phyloP scores from a whole-genome alignment of 2,797 vertebrate genomes.

The Margarornis squamiger region DNA sequence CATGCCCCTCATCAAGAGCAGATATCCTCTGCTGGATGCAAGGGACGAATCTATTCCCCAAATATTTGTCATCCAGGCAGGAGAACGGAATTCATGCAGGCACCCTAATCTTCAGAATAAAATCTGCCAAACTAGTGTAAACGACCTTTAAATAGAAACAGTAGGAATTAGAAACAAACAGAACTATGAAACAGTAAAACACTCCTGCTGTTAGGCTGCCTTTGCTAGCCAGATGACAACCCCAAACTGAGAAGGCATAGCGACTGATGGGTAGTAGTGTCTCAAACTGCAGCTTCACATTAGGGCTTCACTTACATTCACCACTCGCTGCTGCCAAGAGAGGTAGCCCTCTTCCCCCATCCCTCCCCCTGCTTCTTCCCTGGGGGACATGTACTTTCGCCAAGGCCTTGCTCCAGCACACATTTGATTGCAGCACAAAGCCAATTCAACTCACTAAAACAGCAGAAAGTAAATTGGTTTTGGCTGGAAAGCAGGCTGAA shows the following conservation, averaged over 20 bases:
- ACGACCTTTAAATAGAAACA: not conserved
- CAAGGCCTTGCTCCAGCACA: slow-evolving; percentile 18
- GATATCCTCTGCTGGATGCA: not conserved
- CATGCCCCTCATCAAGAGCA: not conserved
- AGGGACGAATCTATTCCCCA: not conserved
- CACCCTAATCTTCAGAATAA: not conserved
- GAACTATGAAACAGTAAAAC: not conserved
- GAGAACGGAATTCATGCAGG: not conserved
- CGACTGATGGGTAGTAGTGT: not conserved
- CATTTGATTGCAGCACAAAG: slow-evolving; percentile 34
- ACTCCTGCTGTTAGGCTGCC: not conserved
- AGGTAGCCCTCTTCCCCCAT: slow-evolving; percentile 16
- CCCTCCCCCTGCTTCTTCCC: slow-evolving; percentile 2
- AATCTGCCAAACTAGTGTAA: not conserved
- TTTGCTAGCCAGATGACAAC: slow-evolving; percentile 2
- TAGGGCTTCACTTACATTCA: not conserved
- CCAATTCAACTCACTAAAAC: slow-evolving; percentile 32
- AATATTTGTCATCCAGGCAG: not conserved
- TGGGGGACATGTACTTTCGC: not conserved
- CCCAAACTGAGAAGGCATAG: not conserved
- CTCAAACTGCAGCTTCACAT: not conserved
- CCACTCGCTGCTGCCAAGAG: not conserved
- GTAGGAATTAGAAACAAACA: not conserved
- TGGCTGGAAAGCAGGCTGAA: slow-evolving; percentile 24
- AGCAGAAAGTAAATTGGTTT: slow-evolving; percentile 46